Conservation (phyloP, 1,140 invertebrate species). For the Aphaenogaster floridana region DNA sequence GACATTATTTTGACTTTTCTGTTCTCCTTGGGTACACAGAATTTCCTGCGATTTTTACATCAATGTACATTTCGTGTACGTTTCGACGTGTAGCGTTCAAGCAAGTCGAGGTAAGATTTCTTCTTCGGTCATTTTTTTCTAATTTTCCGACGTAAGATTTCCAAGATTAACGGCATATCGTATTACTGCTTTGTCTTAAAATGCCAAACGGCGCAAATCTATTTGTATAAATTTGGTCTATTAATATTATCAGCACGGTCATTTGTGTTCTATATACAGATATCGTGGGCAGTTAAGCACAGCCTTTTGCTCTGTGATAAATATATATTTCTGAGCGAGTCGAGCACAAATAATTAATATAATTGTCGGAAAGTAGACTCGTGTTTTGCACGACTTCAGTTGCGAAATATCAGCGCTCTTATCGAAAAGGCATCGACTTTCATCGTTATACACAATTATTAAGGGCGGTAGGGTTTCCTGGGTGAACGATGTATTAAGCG, state of each 20-base stretch:
- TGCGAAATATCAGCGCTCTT: neutral
- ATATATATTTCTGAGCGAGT: neutral
- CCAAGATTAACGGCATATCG: neutral
- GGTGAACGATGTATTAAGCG: constrained; percentile 30
- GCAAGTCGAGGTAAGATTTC: neutral
- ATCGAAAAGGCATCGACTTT: constrained; percentile 20
- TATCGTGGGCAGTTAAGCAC: neutral
- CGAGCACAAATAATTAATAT: neutral
- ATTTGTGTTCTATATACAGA: constrained; percentile 24
- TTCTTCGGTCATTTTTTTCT: neutral
- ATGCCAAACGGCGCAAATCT: constrained; percentile 1
- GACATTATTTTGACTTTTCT: no score
- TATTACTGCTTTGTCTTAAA: neutral
- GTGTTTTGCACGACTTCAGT: neutral
- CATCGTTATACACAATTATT: constrained; percentile 28
- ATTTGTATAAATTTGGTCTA: constrained; percentile 32
- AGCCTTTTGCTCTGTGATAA: constrained; percentile 1
- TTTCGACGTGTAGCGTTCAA: neutral
- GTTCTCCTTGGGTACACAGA: no score
- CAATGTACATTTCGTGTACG: neutral
- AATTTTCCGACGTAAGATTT: neutral
- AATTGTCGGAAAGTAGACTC: constrained; percentile 5
- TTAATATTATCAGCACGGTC: constrained; percentile 29
- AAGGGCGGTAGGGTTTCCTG: neutral
- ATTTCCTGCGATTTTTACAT: neutral